These are phyloP conservation scores for Thryonomys swinderianus DNA, from an alignment of 2,113 vertebrate species.

Conservation along the genomic window DNA sequence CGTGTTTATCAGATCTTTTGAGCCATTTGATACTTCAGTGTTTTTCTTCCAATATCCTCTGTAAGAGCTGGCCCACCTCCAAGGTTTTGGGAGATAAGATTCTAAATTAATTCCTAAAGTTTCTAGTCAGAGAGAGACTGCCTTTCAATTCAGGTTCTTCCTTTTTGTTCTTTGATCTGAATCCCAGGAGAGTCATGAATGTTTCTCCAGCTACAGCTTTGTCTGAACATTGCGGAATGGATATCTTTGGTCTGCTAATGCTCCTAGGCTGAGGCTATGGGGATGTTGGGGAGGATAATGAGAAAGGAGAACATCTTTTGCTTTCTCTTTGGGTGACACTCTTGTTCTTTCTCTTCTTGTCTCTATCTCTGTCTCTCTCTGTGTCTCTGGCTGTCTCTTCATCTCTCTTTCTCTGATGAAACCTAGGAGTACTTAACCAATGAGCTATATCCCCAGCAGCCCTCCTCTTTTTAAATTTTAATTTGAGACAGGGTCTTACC, in stretches of 20 bases:
- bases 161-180: conserved; percentile 67
- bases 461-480: not conserved
- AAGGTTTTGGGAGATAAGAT: conserved; percentile 60
- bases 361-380: not conserved
- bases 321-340: conserved; percentile 13
- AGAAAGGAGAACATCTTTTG: not conserved
- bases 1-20: conserved; percentile 56
- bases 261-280: not conserved
- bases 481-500: not conserved
- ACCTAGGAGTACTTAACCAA: not conserved
- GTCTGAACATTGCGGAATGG: not conserved
- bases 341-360: not conserved
- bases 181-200: conserved; percentile 55
- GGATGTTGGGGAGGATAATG: not conserved
- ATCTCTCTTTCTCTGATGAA: not conserved
- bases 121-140: conserved; percentile 61
- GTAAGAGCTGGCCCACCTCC: conserved; percentile 57
- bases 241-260: not conserved
- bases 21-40: conserved; percentile 80
- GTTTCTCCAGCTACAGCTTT: conserved; percentile 15
- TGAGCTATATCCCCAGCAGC: not conserved
- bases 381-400: too few species aligned
- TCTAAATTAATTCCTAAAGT: conserved; percentile 69
- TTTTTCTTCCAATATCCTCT: conserved; percentile 54
- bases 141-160: conserved; percentile 61